Percentiles rank a stretch among this genome's conserved stretches.
Evolutionary conservation across 2,888 invertebrate species (phyloP).

Genomic region (Pocota personata): DNA sequence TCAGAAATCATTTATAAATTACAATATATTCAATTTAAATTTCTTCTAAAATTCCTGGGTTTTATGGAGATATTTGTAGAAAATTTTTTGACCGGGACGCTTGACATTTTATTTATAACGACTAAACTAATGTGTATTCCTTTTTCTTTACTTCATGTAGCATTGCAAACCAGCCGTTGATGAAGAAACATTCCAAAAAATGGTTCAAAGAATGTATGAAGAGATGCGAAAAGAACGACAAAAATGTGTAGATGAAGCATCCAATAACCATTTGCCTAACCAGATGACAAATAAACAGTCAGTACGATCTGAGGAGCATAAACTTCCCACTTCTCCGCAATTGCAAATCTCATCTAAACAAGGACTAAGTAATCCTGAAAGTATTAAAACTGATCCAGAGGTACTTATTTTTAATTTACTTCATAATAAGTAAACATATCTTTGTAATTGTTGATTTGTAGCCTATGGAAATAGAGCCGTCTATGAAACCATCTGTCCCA

Average conservation of each 20-base stretch:
- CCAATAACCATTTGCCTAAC: slow-evolving; percentile 22
- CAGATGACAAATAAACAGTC: slow-evolving; percentile 32
- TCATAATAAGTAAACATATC: slow-evolving; percentile 38
- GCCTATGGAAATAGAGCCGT: slow-evolving; percentile 81
- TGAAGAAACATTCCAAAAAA: slow-evolving; percentile 95
- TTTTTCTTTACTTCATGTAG: slow-evolving; percentile 75
- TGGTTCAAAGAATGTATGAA: slow-evolving; percentile 95
- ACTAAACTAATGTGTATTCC: no score
- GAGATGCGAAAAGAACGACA: slow-evolving; percentile 87
- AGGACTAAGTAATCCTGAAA: slow-evolving; percentile 38
- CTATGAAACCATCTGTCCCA: slow-evolving; percentile 80
- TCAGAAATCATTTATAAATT: no score
- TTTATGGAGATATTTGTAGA: no score
- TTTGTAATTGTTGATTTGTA: neutral
- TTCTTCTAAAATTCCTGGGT: no score
- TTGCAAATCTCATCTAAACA: slow-evolving; percentile 37
- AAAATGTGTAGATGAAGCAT: slow-evolving; percentile 76
- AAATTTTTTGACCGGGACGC: no score
- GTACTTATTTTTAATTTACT: slow-evolving; percentile 67
- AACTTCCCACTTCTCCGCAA: slow-evolving; percentile 32
- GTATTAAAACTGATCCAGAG: slow-evolving; percentile 81
- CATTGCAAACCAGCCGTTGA: slow-evolving; percentile 96
- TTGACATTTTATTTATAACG: no score
- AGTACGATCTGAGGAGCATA: slow-evolving; percentile 39
- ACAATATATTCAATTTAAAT: no score